Percentiles rank a stretch among this genome's conserved stretches.
phyloP scores from a whole-genome alignment of 2,888 invertebrate genomes.

The Clusia tigrina region DNA sequence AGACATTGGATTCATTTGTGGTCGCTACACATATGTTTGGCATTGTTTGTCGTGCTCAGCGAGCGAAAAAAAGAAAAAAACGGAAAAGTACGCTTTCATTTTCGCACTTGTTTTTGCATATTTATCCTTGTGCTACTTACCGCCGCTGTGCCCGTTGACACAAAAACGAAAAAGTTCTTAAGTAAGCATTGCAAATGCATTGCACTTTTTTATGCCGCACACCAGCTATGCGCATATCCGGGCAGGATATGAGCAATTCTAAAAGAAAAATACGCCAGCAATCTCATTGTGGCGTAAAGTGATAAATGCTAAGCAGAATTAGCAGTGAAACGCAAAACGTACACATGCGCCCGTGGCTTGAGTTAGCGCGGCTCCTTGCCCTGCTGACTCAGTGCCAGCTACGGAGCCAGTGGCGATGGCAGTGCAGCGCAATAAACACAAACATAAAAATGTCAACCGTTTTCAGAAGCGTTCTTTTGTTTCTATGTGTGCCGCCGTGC shows the following conservation, averaged over 20 bases:
- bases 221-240: constrained; percentile 18
- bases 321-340: constrained; percentile 9
- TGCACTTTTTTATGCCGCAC: constrained; percentile 24
- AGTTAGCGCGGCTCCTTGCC: background rate
- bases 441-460: constrained; percentile 26
- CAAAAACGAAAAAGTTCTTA: background rate
- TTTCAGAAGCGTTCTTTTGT: background rate
- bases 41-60: background rate
- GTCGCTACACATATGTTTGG: background rate
- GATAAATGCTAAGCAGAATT: constrained; percentile 29
- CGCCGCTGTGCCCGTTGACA: background rate
- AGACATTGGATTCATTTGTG: background rate
- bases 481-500: background rate
- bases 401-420: background rate
- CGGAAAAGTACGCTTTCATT: constrained; percentile 12
- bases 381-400: constrained; percentile 3
- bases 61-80: background rate
- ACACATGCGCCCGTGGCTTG: background rate
- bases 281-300: constrained; percentile 20
- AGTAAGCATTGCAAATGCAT: constrained; percentile 24
- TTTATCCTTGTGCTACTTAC: background rate
- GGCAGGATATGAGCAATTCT: constrained; percentile 11
- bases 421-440: constrained; percentile 19
- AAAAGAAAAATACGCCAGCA: background rate
- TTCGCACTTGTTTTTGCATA: background rate